Percentiles rank a stretch among this genome's conserved stretches.
phyloP scores from a whole-genome alignment of 2,797 vertebrate genomes.

The Acanthopagrus latus region DNA sequence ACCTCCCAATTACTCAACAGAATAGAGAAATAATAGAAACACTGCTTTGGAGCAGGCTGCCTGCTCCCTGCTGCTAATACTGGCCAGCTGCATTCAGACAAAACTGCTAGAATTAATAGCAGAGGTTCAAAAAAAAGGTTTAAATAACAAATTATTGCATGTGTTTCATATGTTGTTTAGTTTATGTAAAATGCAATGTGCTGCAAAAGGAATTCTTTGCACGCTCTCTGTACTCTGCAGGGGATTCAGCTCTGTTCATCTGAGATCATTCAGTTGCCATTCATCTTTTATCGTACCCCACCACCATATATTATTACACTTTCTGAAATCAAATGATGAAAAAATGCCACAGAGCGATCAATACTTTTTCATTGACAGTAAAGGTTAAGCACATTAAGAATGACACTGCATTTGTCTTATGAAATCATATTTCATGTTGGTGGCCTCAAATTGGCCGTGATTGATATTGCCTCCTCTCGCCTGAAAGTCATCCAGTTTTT shows the following conservation, averaged over 20 bases:
- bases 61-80: constrained; percentile 57
- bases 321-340: constrained; percentile 91
- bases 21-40: constrained; percentile 83
- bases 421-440: constrained; percentile 93
- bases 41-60: constrained; percentile 61
- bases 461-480: constrained; percentile 87
- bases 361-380: constrained; percentile 94
- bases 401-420: constrained; percentile 92
- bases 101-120: constrained; percentile 44
- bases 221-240: constrained; percentile 56
- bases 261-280: constrained; percentile 81
- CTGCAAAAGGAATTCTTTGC: constrained; percentile 25
- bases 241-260: constrained; percentile 79
- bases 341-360: constrained; percentile 88
- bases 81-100: constrained; percentile 47
- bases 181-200: constrained; percentile 25
- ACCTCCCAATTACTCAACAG: constrained; percentile 83
- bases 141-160: constrained; percentile 6
- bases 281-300: constrained; percentile 84
- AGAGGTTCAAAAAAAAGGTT: constrained; percentile 25
- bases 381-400: constrained; percentile 93
- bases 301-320: constrained; percentile 89
- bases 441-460: constrained; percentile 90
- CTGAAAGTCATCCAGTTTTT: constrained; percentile 87
- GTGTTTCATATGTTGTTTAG: not conserved